Percentiles rank a stretch among this genome's conserved stretches.
Evolutionary conservation across 2,888 invertebrate species (phyloP).

Genomic region (Macaria notata): DNA sequence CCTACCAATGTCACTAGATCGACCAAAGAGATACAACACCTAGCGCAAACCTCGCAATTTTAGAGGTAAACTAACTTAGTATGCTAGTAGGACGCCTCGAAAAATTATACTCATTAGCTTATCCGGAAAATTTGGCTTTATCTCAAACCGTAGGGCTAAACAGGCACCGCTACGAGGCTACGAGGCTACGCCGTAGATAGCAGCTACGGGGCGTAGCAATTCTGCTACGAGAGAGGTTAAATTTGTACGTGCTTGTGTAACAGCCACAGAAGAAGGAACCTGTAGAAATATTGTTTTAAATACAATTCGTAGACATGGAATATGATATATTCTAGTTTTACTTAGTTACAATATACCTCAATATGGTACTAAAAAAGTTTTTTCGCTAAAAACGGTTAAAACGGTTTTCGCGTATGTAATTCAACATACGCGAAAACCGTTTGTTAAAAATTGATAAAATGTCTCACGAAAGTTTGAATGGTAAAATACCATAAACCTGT

Average conservation of each 20-base stretch:
- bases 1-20: conserved; percentile 4
- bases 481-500: too few relatives aligned
- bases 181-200: conserved; percentile 44
- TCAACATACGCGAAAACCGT: too few relatives aligned
- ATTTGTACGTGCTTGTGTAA: conserved; percentile 50
- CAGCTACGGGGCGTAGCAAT: conserved; percentile 49
- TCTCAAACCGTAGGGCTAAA: conserved; percentile 55
- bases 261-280: conserved; percentile 14
- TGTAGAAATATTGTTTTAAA: too few relatives aligned
- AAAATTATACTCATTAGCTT: conserved; percentile 70
- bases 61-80: conserved; percentile 39
- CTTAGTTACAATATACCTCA: too few relatives aligned
- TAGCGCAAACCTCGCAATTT: conserved; percentile 22
- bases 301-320: too few relatives aligned
- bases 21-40: conserved; percentile 24
- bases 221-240: conserved; percentile 52
- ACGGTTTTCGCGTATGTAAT: too few relatives aligned
- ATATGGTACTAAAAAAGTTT: too few relatives aligned
- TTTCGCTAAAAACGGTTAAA: too few relatives aligned
- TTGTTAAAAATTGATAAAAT: too few relatives aligned
- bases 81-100: conserved; percentile 50
- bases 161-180: conserved; percentile 50
- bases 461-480: too few relatives aligned
- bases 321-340: too few relatives aligned
- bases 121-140: conserved; percentile 66